Percentiles rank a stretch among this genome's conserved stretches.
phyloP scores from a whole-genome alignment of 1,140 invertebrate species.

The Drosophila sp. region DNA sequence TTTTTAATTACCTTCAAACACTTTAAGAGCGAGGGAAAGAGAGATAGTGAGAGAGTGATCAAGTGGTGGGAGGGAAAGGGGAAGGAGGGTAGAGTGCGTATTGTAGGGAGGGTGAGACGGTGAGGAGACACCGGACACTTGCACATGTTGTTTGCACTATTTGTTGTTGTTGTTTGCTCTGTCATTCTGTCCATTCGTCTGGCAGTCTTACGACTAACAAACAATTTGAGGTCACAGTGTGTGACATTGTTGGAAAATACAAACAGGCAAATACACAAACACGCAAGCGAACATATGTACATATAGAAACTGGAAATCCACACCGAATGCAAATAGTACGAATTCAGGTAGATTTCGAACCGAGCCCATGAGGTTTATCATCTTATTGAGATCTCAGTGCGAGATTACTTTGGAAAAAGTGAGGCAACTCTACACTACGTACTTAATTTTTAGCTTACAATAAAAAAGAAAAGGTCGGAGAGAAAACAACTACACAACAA shows the following conservation, averaged over 20 bases:
- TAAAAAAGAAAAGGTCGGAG: neutral
- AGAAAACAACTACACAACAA: no score
- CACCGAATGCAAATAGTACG: slow-evolving; percentile 1
- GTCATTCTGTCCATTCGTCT: slow-evolving; percentile 20
- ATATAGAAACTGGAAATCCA: neutral
- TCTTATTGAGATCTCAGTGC: neutral
- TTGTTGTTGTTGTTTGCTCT: slow-evolving; percentile 21
- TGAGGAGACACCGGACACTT: slow-evolving; percentile 29
- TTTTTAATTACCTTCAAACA: slow-evolving; percentile 68
- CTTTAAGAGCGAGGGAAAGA: slow-evolving; percentile 3
- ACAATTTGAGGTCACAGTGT: slow-evolving; percentile 71
- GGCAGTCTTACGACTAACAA: slow-evolving; percentile 37
- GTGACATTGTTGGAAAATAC: slow-evolving; percentile 55
- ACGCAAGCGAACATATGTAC: neutral
- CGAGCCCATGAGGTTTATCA: neutral
- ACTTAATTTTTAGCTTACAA: neutral
- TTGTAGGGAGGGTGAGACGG: slow-evolving; percentile 5
- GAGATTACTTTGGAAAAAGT: neutral
- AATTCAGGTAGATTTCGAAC: neutral
- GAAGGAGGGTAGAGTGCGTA: neutral
- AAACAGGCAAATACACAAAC: slow-evolving; percentile 28
- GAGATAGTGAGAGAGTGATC: neutral
- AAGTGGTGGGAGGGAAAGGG: neutral
- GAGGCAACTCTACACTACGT: neutral
- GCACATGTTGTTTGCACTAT: slow-evolving; percentile 41